Conservation (phyloP, 2,113 vertebrate species). For the Meles meles region DNA sequence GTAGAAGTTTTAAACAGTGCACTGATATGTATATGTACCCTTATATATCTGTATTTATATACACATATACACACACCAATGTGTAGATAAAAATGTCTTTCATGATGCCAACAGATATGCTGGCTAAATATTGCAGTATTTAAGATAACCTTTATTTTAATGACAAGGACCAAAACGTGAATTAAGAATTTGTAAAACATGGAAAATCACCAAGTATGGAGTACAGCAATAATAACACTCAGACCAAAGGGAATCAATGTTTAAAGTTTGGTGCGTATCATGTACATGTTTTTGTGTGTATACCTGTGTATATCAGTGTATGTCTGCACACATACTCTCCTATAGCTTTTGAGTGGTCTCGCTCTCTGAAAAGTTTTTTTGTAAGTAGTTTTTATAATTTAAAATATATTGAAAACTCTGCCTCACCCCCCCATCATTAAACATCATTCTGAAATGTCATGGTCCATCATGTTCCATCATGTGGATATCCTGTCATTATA, state of each 20-base stretch:
- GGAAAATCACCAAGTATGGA: neutral
- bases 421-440: neutral
- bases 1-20: neutral
- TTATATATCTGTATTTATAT: neutral
- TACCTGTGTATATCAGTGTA: neutral
- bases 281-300: rapidly evolving
- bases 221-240: neutral
- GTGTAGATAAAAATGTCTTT: neutral
- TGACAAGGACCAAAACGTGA: neutral
- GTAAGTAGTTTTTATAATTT: neutral
- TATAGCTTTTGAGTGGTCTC: neutral
- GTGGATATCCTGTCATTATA: neutral
- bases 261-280: too few species aligned
- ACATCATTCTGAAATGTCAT: neutral
- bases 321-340: neutral
- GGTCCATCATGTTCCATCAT: neutral
- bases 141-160: neutral
- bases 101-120: neutral
- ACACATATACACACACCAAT: too few species aligned
- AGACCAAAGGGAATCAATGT: neutral
- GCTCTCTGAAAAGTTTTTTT: neutral
- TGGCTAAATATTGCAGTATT: neutral
- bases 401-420: neutral
- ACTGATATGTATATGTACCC: neutral
- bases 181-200: neutral